Evolutionary conservation across 2,888 invertebrate species (phyloP).

Genomic region (Pachycephus smyrnensis): DNA sequence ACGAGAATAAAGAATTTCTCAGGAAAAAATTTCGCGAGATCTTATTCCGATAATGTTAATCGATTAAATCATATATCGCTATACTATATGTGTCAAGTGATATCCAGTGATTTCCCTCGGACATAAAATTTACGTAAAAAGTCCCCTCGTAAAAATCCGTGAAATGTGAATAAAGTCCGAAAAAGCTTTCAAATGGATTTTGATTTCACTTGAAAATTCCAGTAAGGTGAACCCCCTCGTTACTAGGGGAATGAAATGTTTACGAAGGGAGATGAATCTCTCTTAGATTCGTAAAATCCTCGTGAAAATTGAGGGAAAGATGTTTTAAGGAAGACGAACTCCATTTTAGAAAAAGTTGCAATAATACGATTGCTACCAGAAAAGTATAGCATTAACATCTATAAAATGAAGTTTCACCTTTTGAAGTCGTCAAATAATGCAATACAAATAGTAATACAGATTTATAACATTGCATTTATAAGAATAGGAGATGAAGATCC

Average conservation of each 20-base stretch:
- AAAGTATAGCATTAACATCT: not conserved
- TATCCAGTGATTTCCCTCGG: not conserved
- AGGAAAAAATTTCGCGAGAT: not conserved
- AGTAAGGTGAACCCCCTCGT: not conserved
- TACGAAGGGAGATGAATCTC: not conserved
- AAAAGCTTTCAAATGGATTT: not conserved
- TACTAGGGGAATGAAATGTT: not conserved
- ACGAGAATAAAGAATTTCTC: not conserved
- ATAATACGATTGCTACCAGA: not conserved
- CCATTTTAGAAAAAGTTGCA: not conserved
- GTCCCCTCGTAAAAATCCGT: not conserved
- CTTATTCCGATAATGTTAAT: not conserved
- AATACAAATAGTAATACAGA: too few species aligned
- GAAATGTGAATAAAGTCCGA: not conserved
- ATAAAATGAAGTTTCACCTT: not conserved
- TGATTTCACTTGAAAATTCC: not conserved
- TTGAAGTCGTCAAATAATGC: not conserved
- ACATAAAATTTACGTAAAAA: not conserved
- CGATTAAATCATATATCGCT: not conserved
- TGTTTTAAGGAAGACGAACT: not conserved
- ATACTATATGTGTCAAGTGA: not conserved
- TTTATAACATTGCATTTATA: too few species aligned
- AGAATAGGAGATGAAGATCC: too few species aligned
- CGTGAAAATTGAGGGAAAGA: not conserved
- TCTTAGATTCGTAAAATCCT: not conserved